phyloP scores from a whole-genome alignment of 2,113 vertebrate species.

The Helogale parvula region DNA sequence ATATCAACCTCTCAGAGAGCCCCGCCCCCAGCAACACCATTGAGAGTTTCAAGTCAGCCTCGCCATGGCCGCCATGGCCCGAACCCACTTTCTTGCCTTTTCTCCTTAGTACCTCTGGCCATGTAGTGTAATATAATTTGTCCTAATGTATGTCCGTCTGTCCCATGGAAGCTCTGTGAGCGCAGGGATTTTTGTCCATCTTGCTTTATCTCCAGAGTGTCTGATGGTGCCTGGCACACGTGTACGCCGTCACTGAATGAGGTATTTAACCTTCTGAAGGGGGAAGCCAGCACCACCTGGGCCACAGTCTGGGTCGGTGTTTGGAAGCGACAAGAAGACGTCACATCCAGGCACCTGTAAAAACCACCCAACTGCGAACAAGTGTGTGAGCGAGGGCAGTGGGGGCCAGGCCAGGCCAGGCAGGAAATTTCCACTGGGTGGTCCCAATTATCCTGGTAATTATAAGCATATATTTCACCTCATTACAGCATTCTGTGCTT shows the following conservation, averaged over 20 bases:
- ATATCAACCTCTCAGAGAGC: neutral
- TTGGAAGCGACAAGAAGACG: neutral
- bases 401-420: neutral
- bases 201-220: neutral
- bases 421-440: neutral
- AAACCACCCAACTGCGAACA: neutral
- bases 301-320: neutral
- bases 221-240: neutral
- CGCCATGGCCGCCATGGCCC: neutral
- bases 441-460: neutral
- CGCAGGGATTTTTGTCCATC: neutral
- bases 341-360: neutral
- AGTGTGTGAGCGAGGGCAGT: neutral
- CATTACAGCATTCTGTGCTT: neutral
- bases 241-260: accelerated
- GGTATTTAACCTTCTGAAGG: neutral
- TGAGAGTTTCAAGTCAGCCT: neutral
- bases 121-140: neutral
- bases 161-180: neutral
- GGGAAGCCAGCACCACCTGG: neutral
- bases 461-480: neutral
- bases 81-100: neutral
- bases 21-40: accelerated
- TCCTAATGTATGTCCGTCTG: accelerated
- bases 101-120: neutral